phyloP scores from a whole-genome alignment of 2,888 invertebrate species.

The Nomada fabriciana region DNA sequence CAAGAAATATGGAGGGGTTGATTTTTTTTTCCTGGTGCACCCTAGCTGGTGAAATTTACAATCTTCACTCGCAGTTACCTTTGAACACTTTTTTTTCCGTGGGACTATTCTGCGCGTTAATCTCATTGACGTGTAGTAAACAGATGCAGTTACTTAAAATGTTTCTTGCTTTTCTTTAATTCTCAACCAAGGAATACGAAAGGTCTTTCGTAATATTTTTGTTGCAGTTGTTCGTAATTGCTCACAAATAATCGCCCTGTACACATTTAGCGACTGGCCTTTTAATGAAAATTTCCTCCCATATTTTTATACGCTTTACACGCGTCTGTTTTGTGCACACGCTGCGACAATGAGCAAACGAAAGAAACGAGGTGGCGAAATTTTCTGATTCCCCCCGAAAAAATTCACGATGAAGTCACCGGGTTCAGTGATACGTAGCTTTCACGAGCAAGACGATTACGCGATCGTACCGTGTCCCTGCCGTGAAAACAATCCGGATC shows the following conservation, averaged over 20 bases:
- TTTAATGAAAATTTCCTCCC: background rate
- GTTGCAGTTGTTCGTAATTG: too few species aligned
- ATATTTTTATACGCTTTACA: too few species aligned
- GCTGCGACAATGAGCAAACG: constrained; percentile 4
- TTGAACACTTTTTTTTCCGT: background rate
- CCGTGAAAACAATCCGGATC: constrained; percentile 31
- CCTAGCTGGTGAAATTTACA: background rate
- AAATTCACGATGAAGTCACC: constrained; percentile 48
- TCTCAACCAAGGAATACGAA: too few species aligned
- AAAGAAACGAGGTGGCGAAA: background rate
- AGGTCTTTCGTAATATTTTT: too few species aligned
- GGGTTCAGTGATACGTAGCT: constrained; percentile 44
- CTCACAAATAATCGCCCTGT: background rate
- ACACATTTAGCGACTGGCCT: background rate
- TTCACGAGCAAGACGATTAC: constrained; percentile 63
- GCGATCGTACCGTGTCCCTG: constrained; percentile 47
- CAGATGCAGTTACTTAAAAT: background rate
- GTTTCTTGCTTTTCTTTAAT: too few species aligned
- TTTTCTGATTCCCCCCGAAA: constrained; percentile 31
- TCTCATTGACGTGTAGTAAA: background rate
- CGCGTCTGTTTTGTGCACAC: background rate
- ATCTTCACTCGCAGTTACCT: background rate
- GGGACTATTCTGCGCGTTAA: background rate
- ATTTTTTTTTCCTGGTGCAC: background rate
- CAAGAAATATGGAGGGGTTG: background rate